Conservation (phyloP, 1,140 invertebrate species). For the Calephelis nemesis region DNA sequence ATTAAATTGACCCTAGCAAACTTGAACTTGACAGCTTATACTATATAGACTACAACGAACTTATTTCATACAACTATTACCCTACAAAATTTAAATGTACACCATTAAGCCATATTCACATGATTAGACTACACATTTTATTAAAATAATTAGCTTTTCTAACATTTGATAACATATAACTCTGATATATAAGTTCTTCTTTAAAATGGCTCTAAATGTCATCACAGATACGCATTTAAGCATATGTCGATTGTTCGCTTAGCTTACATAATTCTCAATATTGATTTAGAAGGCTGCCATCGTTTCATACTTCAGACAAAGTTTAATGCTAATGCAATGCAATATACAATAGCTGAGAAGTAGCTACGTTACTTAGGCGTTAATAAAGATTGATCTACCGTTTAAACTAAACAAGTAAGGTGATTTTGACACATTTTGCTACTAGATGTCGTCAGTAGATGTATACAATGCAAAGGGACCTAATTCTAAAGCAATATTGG, state of each 20-base stretch:
- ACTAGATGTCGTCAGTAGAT: too few species aligned
- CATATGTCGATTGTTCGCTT: slow-evolving; percentile 5
- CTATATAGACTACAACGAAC: too few species aligned
- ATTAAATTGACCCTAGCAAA: too few species aligned
- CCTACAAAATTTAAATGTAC: too few species aligned
- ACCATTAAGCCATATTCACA: neutral
- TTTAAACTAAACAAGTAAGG: too few species aligned
- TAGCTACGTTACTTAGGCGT: neutral
- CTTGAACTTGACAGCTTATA: too few species aligned
- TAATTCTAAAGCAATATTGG: slow-evolving; percentile 12
- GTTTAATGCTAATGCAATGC: neutral
- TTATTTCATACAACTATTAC: too few species aligned
- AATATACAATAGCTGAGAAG: neutral
- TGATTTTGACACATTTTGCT: too few species aligned
- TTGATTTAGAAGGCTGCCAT: slow-evolving; percentile 1
- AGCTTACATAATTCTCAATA: neutral
- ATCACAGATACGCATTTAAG: slow-evolving; percentile 16
- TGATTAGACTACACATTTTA: neutral
- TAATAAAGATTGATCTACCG: neutral
- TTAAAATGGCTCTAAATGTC: slow-evolving; percentile 14
- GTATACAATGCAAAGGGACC: neutral
- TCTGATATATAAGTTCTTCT: neutral
- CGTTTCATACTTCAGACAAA: neutral
- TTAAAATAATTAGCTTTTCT: neutral
- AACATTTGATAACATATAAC: neutral